A percentile compares a stretch with the other conserved stretches of the same genome.
Evolutionary conservation across 2,888 invertebrate genomes (phyloP).

Genomic region (Salpingus planirostris): DNA sequence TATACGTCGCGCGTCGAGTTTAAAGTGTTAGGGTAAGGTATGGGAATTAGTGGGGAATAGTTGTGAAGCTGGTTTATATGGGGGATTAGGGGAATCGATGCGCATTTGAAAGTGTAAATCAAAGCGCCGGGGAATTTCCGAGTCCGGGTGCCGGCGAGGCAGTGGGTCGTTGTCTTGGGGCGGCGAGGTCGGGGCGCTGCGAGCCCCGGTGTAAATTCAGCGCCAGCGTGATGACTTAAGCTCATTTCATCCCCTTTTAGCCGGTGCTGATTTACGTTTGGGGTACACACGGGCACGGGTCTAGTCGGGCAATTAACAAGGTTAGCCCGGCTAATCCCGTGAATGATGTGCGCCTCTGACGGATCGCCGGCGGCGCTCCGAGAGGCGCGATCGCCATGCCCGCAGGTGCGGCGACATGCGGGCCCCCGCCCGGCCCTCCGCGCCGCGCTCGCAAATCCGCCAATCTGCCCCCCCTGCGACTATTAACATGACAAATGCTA

Average conservation of each 20-base stretch:
- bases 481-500: constrained; percentile 45
- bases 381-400: constrained; percentile 22
- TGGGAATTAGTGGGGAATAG: constrained; percentile 23
- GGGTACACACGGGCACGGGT: constrained; percentile 36
- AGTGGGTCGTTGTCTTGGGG: constrained; percentile 1
- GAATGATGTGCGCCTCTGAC: constrained; percentile 43
- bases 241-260: constrained; percentile 41
- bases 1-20: too few relatives aligned
- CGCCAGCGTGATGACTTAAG: constrained; percentile 41
- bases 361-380: constrained; percentile 31
- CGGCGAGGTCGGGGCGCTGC: too few relatives aligned
- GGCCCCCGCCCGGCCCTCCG: constrained; percentile 27
- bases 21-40: too few relatives aligned
- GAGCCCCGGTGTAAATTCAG: constrained; percentile 37
- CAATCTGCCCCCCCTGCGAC: constrained; percentile 39
- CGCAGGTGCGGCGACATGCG: constrained; percentile 33
- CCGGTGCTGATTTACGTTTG: constrained; percentile 43
- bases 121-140: too few relatives aligned
- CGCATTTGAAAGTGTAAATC: constrained; percentile 27
- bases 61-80: constrained; percentile 23
- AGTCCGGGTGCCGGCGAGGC: constrained; percentile 10
- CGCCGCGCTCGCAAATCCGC: constrained; percentile 32
- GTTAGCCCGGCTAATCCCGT: constrained; percentile 45
- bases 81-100: constrained; percentile 26
- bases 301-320: constrained; percentile 45